These are phyloP conservation scores for Oophaga pumilio DNA, from an alignment of 2,113 vertebrate genomes.

Conservation along the genomic window DNA sequence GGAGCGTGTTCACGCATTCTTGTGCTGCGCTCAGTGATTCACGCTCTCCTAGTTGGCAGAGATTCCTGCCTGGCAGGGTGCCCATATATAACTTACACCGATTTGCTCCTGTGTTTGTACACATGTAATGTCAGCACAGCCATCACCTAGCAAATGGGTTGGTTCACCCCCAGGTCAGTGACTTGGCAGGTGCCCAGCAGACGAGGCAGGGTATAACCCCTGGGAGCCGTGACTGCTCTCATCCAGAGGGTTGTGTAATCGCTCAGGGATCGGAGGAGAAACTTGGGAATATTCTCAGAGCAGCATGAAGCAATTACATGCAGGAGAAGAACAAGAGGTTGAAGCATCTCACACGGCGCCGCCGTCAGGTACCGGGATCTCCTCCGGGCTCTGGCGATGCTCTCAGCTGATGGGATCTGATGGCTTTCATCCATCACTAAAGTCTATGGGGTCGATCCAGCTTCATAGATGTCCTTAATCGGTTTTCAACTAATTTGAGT, in stretches of 20 bases:
- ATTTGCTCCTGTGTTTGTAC: slow-evolving; percentile 52
- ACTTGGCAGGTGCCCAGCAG: slow-evolving; percentile 33
- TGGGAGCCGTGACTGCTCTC: background rate
- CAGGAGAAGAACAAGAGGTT: background rate
- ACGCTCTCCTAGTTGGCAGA: slow-evolving; percentile 44
- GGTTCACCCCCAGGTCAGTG: slow-evolving; percentile 28
- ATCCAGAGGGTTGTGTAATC: slow-evolving; percentile 14
- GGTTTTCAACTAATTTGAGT: no score
- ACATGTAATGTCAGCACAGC: slow-evolving; percentile 52
- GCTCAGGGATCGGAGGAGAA: slow-evolving; percentile 1
- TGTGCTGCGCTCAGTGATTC: slow-evolving; percentile 16
- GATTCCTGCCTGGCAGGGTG: slow-evolving; percentile 24
- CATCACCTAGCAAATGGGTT: slow-evolving; percentile 44
- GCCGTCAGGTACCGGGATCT: background rate
- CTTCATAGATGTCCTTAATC: no score
- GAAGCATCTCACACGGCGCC: background rate
- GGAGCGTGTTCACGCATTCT: background rate
- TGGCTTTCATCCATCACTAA: background rate
- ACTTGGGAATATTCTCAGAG: slow-evolving; percentile 8
- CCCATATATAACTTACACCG: slow-evolving; percentile 47
- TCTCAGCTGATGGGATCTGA: background rate
- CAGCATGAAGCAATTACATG: slow-evolving; percentile 20
- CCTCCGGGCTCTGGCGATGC: background rate
- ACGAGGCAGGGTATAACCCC: slow-evolving; percentile 5
- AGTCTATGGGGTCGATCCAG: background rate